Evolutionary conservation across 2,888 invertebrate genomes (phyloP).

Genomic region (Lasioglossum zephyrum): DNA sequence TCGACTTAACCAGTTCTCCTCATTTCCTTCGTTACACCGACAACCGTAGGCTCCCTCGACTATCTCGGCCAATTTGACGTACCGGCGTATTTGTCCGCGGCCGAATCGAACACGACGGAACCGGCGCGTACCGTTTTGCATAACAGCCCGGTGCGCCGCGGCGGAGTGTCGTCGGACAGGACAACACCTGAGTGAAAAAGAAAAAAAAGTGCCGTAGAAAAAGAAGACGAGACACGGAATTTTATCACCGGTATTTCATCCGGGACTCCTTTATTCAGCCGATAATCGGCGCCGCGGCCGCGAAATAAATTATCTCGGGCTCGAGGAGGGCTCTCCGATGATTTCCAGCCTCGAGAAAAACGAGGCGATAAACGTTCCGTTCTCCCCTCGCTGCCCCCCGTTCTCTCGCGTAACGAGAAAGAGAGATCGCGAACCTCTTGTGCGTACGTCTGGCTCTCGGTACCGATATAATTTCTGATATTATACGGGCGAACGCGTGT

Average conservation of each 20-base stretch:
- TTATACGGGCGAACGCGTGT: not conserved
- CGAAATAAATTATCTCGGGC: slow-evolving; percentile 11
- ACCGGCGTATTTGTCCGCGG: slow-evolving; percentile 3
- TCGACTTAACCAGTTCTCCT: not conserved
- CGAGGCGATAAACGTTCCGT: slow-evolving; percentile 23
- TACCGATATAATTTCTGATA: not conserved
- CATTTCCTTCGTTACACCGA: not conserved
- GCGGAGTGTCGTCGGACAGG: not conserved
- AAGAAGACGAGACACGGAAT: slow-evolving; percentile 4
- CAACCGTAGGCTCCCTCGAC: not conserved
- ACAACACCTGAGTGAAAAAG: not conserved
- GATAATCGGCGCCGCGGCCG: slow-evolving; percentile 28
- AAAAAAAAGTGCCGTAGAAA: not conserved
- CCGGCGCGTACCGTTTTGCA: slow-evolving; percentile 20
- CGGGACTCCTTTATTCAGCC: not conserved
- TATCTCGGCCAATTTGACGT: not conserved
- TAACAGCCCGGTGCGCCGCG: slow-evolving; percentile 21
- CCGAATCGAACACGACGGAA: slow-evolving; percentile 32
- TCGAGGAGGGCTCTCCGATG: slow-evolving; percentile 15
- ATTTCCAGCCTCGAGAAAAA: slow-evolving; percentile 25
- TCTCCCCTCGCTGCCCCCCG: not conserved
- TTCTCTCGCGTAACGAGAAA: slow-evolving; percentile 24
- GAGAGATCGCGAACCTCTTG: not conserved
- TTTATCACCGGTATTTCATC: slow-evolving; percentile 34
- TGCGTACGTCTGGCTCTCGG: not conserved